These are phyloP conservation scores for Cyrtodaria siliqua DNA, from an alignment of 2,888 invertebrate genomes.

Conservation along the genomic window DNA sequence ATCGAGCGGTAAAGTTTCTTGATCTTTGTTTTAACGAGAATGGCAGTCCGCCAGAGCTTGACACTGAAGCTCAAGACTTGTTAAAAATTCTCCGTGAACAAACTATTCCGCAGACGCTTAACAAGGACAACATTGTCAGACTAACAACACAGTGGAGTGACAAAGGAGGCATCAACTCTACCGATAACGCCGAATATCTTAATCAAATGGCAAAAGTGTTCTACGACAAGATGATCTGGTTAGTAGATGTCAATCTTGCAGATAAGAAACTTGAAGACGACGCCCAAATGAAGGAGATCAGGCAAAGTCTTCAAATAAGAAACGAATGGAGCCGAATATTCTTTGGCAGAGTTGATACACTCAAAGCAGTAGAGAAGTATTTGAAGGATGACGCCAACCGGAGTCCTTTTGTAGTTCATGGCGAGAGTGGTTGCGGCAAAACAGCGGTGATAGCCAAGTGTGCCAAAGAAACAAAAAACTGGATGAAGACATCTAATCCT, in stretches of 20 bases:
- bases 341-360: constrained; percentile 69
- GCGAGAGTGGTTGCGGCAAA: constrained; percentile 81
- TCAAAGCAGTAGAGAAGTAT: constrained; percentile 55
- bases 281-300: constrained; percentile 69
- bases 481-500: constrained; percentile 64
- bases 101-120: constrained; percentile 38
- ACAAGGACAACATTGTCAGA: constrained; percentile 58
- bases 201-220: constrained; percentile 64
- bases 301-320: constrained; percentile 67
- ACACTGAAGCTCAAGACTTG: constrained; percentile 60
- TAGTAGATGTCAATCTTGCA: constrained; percentile 70
- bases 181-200: constrained; percentile 68
- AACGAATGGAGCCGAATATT: constrained; percentile 69
- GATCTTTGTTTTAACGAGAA: constrained; percentile 52
- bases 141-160: constrained; percentile 62
- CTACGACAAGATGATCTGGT: constrained; percentile 63
- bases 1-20: constrained; percentile 56
- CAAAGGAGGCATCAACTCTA: constrained; percentile 62
- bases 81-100: constrained; percentile 60
- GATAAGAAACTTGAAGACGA: constrained; percentile 57
- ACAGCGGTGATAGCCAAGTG: constrained; percentile 79
- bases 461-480: constrained; percentile 58
- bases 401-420: constrained; percentile 73
- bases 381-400: constrained; percentile 22
- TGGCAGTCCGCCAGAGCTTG: constrained; percentile 37